Base-by-base conservation (phyloP, 2,113 vertebrate species). In the Saguinus imperator region DNA sequence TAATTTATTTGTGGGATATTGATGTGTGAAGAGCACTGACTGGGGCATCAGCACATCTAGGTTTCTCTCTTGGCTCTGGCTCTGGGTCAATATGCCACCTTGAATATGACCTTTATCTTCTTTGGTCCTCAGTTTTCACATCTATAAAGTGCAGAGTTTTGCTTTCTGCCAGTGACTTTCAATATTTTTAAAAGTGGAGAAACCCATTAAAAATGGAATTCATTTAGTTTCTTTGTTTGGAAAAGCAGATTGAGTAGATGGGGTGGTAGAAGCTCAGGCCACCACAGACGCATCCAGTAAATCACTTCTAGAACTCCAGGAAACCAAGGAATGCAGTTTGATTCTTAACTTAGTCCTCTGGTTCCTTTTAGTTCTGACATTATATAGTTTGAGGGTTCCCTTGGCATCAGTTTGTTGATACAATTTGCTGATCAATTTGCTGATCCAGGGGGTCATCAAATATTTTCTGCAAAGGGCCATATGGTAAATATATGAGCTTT, bases 121-220 rank as follows among this genome's bases (percentile, higher is more conserved):
- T 77, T 32, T 66, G 35, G n/a, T 76, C 79, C 66, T 91, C 52
- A 75, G 8, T 91, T 91, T 80, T 70, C 37, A 86, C 13, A 86
- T 55, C 16, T 70, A 80, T 70, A 72, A 72, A 91, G 50, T 91
- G n/a, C 52, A 11, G 9, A 21, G 3, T 2, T 58, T 97, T 86
- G 18, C 6, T 89, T 93, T 61, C 35, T 95, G 57, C 5, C 27
- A 55, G 32, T 64, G 52, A 89, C 88, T 80, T 96, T 87, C 50
- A 80, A 81, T 87, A 68, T 70, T 81, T 93, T 52, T 80, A 55
- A 96, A 95, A 88, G 14, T 35, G 76, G n/a, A 95, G 23, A 64
- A 55, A 93, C 8, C 35, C 3, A 84, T 91, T 90, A 80, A 40
- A 52, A 57, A 86, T 86, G 48, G 73, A 81, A 89, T 66, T 29